Conservation (phyloP, 2,888 invertebrate genomes). For the Sceliomorpha sp. region DNA sequence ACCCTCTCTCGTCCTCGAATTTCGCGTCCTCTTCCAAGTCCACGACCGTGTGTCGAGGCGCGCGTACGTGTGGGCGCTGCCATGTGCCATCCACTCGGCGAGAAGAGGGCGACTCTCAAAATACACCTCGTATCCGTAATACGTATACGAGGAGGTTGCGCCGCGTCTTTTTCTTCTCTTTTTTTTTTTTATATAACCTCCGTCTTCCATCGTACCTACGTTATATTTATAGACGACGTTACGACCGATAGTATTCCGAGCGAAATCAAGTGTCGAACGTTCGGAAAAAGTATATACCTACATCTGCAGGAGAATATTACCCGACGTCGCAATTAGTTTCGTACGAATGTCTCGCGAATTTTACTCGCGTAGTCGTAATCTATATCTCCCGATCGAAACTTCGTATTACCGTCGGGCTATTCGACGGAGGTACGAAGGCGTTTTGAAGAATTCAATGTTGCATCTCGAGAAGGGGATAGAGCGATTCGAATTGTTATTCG, state of each 20-base stretch:
- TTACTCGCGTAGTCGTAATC: too few species aligned
- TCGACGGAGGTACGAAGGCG: too few species aligned
- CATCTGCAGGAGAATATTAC: conserved; percentile 45
- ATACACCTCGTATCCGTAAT: conserved; percentile 40
- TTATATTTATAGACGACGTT: conserved; percentile 32
- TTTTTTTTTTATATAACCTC: not conserved
- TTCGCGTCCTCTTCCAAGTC: too few species aligned
- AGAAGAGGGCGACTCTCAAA: conserved; percentile 60
- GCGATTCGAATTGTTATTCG: too few species aligned
- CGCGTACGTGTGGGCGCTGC: conserved; percentile 32
- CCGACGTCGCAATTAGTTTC: too few species aligned
- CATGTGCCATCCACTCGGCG: conserved; percentile 30
- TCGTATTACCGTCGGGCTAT: too few species aligned
- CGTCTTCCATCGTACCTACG: conserved; percentile 9
- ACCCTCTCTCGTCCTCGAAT: too few species aligned
- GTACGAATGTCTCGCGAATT: too few species aligned
- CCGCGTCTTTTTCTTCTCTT: conserved; percentile 13
- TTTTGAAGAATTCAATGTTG: too few species aligned
- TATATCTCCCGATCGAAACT: too few species aligned
- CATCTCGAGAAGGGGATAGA: too few species aligned
- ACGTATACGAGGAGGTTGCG: conserved; percentile 30
- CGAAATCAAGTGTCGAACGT: conserved; percentile 47
- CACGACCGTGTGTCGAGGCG: too few species aligned
- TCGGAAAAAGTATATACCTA: conserved; percentile 51
- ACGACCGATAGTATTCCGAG: conserved; percentile 14